Base-by-base conservation (phyloP, 2,888 invertebrate species). In the Gonocerus acuteangulatus region DNA sequence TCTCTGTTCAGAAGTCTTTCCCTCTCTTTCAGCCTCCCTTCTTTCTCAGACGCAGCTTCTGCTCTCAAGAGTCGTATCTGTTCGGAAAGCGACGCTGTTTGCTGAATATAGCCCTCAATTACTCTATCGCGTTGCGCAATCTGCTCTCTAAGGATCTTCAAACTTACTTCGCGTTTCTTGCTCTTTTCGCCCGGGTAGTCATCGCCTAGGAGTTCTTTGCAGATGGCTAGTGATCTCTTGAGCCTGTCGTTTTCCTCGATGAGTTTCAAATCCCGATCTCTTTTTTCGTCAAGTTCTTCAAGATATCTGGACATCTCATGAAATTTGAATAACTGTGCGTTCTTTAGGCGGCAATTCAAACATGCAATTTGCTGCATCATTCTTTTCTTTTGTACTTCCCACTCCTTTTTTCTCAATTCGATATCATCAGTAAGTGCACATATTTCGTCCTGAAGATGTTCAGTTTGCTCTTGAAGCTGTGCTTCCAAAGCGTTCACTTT, bases 241-340 rank as follows among this genome's bases (percentile, higher is more conserved):
- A 65, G 45, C 32, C 60, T 61, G 18, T 65, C 63, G 39, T 63
- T 65, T 36, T 65, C 63, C 15, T 63, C 61, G 4, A 63, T 59
- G 4, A 65, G 21, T 19, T 63, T 56, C 6, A 61, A 47, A 45
- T 65, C 63, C n/a, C 60, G 27, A 9, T 44, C 52, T 9, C 60
- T 34, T 1, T 45, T 51, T 11, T 51, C 60, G 19, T 63, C 63
- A 16, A 62, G 13, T 23, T 60, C 58, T 21, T 59, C 60, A 15
- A 65, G 27, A 22, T 42, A 27, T 1, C 16, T 32, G 15, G n/a
- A 21, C 27, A 62, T 56, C 23, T 62, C 62, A 18, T 57, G 47
- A 45, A 58, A 62, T 23, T 65, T 64, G 39, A 61, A 59, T 22
- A 60, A 22, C 21, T 60, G 61, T 18, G 61, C 58, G 36, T 60